Percentiles rank a stretch among this genome's conserved stretches.
These are phyloP conservation scores for Dyspetes luteomarginatus DNA, from an alignment of 2,888 invertebrate species.

Conservation along the genomic window DNA sequence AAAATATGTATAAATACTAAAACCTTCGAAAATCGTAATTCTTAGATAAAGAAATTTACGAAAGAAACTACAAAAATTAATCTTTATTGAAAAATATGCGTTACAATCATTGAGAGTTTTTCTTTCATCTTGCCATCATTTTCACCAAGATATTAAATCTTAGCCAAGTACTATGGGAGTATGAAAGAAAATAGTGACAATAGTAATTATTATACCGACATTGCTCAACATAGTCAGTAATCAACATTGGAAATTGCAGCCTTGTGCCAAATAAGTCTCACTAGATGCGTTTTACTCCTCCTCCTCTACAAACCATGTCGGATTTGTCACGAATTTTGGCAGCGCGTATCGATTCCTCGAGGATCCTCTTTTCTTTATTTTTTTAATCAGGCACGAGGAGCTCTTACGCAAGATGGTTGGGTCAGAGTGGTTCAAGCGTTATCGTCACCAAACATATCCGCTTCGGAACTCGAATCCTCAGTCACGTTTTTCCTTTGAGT, in stretches of 20 bases:
- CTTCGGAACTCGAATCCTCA: slow-evolving; percentile 69
- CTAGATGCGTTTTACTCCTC: slow-evolving; percentile 4
- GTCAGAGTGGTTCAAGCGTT: slow-evolving; percentile 9
- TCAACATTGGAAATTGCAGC: slow-evolving; percentile 21
- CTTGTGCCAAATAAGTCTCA: slow-evolving; percentile 24
- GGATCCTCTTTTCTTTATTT: neutral
- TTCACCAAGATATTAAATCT: slow-evolving; percentile 9
- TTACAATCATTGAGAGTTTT: slow-evolving; percentile 40
- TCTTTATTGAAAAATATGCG: slow-evolving; percentile 60
- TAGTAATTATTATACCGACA: slow-evolving; percentile 37
- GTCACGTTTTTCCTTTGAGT: slow-evolving; percentile 32
- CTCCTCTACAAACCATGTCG: neutral
- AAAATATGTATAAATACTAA: slow-evolving; percentile 51
- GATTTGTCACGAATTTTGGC: neutral
- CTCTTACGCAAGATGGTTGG: neutral
- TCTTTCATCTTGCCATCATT: slow-evolving; percentile 10
- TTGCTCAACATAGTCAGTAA: slow-evolving; percentile 55
- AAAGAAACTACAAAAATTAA: slow-evolving; percentile 47
- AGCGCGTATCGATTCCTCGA: neutral
- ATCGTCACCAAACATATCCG: slow-evolving; percentile 75
- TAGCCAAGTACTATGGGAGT: neutral
- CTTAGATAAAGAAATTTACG: neutral
- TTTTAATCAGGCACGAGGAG: slow-evolving; percentile 12
- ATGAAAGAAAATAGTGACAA: slow-evolving; percentile 33
- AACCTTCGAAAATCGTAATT: neutral